Base-by-base conservation (phyloP, 1,140 invertebrate species). In the Drosophila hydei region DNA sequence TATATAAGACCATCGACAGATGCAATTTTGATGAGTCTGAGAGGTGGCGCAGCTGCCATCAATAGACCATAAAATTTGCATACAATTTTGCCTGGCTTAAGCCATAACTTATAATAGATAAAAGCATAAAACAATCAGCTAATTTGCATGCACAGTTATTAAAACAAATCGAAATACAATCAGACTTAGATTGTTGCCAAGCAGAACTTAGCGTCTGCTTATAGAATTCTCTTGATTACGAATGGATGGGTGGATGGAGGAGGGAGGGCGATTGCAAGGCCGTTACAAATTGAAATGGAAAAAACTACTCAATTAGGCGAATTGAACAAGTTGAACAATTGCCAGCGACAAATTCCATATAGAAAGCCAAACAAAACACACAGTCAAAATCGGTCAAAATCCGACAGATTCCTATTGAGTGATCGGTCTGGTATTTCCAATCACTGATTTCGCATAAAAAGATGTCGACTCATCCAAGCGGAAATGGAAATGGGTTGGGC, bases 361-460 rank as follows among this genome's bases (percentile, higher is more conserved):
- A 52, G 16, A 36, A 42, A 23, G 30, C 33, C 25, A 33, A 36
- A 30, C 47, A 40, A 52, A 75, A 27, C 23, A 61, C 38, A 36
- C 59, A 72, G 61, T 87, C 83, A 87, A 87, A 87, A 87, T 88
- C 77, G 83, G 77, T 87, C 83, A 87, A 87, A 83, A 77, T 87
- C 30, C 75, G 52, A 72, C 54, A 23, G 45, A 45, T 14, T 27
- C 23, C 16, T 6, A 33, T n/a, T 12, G 16, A 45, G 19, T 43
- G 43, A 19, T 18, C 27, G 59, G 38, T 55, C 36, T n/a, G 61
- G 58, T 64, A 89, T 88, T 88, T 89, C 83, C 83, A 88, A 88
- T 88, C 83, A 88, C 30, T 88, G 83, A 77, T 88, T 88, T 88
- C 45, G 75, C 72, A 88, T 76, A 79, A 78, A 77, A 33, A 74